Conservation (phyloP, 2,888 invertebrate genomes). For the Slavum lentiscoides region DNA sequence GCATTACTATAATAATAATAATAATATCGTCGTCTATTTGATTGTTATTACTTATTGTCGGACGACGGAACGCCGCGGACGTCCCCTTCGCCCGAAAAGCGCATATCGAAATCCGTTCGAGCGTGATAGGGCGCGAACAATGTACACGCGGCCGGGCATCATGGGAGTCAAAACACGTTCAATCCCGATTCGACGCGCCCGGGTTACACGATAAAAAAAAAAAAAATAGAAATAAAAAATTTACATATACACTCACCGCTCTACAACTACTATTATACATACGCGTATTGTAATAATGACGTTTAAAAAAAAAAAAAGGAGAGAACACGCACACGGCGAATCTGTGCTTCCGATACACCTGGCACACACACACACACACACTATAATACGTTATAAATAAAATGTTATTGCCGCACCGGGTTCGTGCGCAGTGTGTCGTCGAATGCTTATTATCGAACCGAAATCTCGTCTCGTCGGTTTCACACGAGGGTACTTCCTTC, state of each 20-base stretch:
- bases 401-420: no score
- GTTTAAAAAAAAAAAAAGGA: background rate
- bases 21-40: no score
- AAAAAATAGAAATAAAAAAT: background rate
- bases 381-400: no score
- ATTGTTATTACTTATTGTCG: no score
- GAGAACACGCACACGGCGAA: background rate
- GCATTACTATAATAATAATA: no score
- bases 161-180: constrained; percentile 42
- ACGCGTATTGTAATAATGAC: background rate
- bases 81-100: no score
- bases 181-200: constrained; percentile 5
- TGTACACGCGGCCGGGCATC: background rate
- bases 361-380: background rate
- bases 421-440: constrained; percentile 8
- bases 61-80: no score
- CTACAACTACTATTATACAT: no score
- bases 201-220: constrained; percentile 20
- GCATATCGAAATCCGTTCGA: background rate
- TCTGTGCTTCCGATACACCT: constrained; percentile 31
- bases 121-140: background rate
- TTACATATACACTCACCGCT: background rate
- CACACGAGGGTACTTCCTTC: constrained; percentile 10
- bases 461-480: constrained; percentile 24
- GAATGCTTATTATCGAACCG: constrained; percentile 23